phyloP scores from a whole-genome alignment of 2,113 vertebrate genomes.

The Myotis lucifugus region DNA sequence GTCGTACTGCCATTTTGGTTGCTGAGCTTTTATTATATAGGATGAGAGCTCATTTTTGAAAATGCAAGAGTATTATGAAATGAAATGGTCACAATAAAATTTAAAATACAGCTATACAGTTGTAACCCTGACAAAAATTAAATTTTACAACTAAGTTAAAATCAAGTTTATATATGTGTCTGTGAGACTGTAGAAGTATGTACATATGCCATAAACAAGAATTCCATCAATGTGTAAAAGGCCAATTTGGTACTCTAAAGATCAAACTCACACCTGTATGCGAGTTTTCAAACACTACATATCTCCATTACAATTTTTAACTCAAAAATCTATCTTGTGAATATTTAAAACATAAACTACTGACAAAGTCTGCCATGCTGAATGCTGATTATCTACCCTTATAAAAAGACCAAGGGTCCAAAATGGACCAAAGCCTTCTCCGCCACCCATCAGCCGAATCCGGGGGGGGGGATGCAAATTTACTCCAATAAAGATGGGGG shows the following conservation, averaged over 20 bases:
- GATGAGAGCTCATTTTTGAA: background rate
- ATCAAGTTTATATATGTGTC: background rate
- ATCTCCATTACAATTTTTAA: conserved; percentile 10
- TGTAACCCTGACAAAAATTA: background rate
- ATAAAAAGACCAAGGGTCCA: no score
- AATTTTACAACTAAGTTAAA: conserved; percentile 12
- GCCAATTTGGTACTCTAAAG: background rate
- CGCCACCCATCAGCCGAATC: no score
- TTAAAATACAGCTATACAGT: background rate
- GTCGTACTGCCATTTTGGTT: no score
- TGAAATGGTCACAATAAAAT: background rate
- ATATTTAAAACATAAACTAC: background rate
- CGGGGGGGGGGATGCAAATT: no score
- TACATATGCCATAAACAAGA: background rate
- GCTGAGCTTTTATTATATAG: no score
- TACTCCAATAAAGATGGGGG: no score
- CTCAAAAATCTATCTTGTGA: background rate
- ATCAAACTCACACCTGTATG: background rate
- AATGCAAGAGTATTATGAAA: background rate
- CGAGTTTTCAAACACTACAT: background rate
- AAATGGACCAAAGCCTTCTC: no score
- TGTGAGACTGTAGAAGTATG: background rate
- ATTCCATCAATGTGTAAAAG: background rate
- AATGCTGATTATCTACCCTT: background rate
- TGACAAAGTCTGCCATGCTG: background rate